Percentiles rank a stretch among this genome's conserved stretches.
Conservation (phyloP, 1,140 invertebrate genomes). For the Zeugodacus cucurbitae region DNA sequence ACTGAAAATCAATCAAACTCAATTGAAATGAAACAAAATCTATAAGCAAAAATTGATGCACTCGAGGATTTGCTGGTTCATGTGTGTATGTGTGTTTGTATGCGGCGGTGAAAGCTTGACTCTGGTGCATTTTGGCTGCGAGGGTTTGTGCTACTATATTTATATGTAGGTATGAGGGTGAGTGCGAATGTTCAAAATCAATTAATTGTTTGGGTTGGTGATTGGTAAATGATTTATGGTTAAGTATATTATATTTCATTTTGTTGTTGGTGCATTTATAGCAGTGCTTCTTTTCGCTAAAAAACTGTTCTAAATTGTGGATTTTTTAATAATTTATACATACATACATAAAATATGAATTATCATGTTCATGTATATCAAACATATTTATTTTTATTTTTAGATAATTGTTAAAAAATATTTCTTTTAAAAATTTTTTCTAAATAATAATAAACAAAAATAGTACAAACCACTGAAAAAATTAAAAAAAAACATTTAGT, state of each 20-base stretch:
- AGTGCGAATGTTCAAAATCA: background rate
- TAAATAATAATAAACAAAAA: no score
- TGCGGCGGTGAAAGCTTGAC: background rate
- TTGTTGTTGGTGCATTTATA: background rate
- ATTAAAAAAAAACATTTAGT: no score
- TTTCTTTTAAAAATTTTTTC: no score
- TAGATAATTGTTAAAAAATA: no score
- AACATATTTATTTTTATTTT: no score
- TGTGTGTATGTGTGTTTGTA: background rate
- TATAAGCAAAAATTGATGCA: constrained; percentile 25
- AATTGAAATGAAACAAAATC: constrained; percentile 12
- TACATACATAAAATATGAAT: background rate
- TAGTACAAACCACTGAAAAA: no score
- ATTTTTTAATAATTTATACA: background rate
- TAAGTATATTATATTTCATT: background rate
- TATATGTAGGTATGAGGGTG: background rate
- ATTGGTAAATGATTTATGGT: background rate
- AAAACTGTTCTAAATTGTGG: background rate
- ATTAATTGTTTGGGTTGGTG: background rate
- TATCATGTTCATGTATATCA: no score
- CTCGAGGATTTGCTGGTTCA: background rate
- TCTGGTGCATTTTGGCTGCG: background rate
- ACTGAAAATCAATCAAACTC: background rate
- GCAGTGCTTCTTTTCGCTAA: background rate
- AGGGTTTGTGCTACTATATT: background rate